These are phyloP conservation scores for Atherinomorus stipes DNA, from an alignment of 2,113 vertebrate species.

Conservation along the genomic window DNA sequence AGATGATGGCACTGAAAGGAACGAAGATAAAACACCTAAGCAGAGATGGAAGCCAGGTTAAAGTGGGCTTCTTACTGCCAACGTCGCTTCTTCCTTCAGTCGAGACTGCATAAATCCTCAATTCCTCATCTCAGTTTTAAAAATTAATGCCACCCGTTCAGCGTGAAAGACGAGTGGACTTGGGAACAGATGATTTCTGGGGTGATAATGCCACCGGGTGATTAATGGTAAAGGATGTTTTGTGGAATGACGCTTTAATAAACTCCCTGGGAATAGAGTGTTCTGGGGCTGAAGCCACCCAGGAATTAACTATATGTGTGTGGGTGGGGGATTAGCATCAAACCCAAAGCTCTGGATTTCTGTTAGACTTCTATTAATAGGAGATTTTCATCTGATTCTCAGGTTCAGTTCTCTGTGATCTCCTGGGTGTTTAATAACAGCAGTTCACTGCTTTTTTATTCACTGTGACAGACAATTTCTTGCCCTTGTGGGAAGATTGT, in stretches of 20 bases:
- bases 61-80: conserved; percentile 8
- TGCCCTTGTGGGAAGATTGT: conserved; percentile 39
- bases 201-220: conserved; percentile 17
- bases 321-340: conserved; percentile 33
- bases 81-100: background rate
- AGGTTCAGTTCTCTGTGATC: conserved; percentile 24
- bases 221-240: conserved; percentile 26
- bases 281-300: conserved; percentile 2
- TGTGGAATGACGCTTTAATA: conserved; percentile 35
- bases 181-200: background rate
- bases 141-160: conserved; percentile 7
- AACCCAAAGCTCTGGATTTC: conserved; percentile 38
- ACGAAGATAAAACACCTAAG: conserved; percentile 31
- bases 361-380: conserved; percentile 46
- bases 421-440: conserved; percentile 40
- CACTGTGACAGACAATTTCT: conserved; percentile 49
- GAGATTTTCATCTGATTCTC: conserved; percentile 48
- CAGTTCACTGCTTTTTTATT: conserved; percentile 40
- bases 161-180: background rate
- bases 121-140: conserved; percentile 18
- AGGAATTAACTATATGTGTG: conserved; percentile 45
- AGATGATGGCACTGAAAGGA: conserved; percentile 31
- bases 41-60: conserved; percentile 21
- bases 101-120: background rate
- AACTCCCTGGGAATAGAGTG: conserved; percentile 4